Conservation (phyloP, 92 coral and sea anemone species). For the Palythoa heliodiscus region DNA sequence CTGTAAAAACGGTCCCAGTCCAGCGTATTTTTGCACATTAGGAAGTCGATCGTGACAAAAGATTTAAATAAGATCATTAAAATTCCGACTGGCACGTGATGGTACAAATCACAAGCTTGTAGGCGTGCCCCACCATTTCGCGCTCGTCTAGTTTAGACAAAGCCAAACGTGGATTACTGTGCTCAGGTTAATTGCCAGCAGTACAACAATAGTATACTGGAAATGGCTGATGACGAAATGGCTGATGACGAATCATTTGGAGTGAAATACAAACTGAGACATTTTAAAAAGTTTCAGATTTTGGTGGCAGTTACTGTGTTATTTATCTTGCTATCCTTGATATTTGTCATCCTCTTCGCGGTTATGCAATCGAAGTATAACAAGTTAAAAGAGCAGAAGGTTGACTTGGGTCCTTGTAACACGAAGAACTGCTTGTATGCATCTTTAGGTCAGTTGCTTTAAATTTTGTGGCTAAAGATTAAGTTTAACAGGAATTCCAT, state of each 20-base stretch:
- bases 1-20: no score
- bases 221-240: neutral
- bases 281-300: slow-evolving; percentile 47
- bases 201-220: no score
- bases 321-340: neutral
- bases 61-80: no score
- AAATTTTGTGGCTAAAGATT: neutral
- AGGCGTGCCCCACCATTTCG: no score
- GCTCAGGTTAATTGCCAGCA: no score
- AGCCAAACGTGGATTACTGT: no score
- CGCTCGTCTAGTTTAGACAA: no score
- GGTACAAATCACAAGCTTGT: no score
- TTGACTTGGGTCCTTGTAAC: neutral
- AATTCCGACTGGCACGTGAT: no score
- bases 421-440: neutral
- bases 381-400: neutral
- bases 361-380: slow-evolving; percentile 12
- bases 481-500: neutral
- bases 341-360: slow-evolving; percentile 45
- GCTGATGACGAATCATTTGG: neutral
- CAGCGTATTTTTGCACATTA: no score
- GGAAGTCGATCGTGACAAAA: no score
- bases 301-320: slow-evolving; percentile 1
- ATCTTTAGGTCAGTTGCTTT: slow-evolving; percentile 35
- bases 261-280: slow-evolving; percentile 56